Conservation (phyloP, 2,797 vertebrate species). For the Acipenser transmontanus region DNA sequence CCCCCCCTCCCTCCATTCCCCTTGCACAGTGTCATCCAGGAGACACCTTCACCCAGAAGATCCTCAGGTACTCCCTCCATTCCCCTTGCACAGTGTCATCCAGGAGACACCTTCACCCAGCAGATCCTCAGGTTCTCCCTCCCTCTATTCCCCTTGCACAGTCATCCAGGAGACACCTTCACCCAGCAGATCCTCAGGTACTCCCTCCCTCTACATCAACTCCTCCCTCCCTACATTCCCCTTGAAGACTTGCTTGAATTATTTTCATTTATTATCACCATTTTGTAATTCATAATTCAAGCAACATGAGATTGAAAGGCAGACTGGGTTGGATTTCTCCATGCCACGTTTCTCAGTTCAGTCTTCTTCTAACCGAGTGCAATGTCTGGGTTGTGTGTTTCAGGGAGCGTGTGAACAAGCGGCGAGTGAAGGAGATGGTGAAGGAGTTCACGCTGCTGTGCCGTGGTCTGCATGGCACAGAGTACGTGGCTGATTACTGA, state of each 20-base stretch:
- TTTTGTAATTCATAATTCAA: too few species aligned
- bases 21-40: slow-evolving; percentile 2
- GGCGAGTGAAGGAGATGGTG: slow-evolving; percentile 92
- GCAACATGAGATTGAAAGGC: too few species aligned
- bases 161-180: neutral
- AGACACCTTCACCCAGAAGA: slow-evolving; percentile 2
- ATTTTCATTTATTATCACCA: neutral
- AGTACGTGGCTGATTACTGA: slow-evolving; percentile 98
- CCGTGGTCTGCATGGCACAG: slow-evolving; percentile 94
- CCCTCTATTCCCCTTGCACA: neutral
- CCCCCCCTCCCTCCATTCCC: neutral
- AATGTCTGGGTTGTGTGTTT: slow-evolving; percentile 9
- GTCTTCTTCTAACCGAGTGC: too few species aligned
- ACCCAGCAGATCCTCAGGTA: neutral
- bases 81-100: too few species aligned
- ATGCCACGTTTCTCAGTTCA: too few species aligned
- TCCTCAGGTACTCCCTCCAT: neutral
- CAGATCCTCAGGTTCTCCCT: neutral
- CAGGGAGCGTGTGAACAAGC: slow-evolving; percentile 96
- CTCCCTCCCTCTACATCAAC: neutral
- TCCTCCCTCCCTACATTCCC: neutral
- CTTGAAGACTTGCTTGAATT: too few species aligned
- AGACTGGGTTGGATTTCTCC: too few species aligned
- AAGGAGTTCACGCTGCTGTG: slow-evolving; percentile 96
- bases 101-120: too few species aligned